These are phyloP conservation scores for Hoplostethus mediterraneus DNA, from an alignment of 2,797 vertebrate species.

Conservation along the genomic window DNA sequence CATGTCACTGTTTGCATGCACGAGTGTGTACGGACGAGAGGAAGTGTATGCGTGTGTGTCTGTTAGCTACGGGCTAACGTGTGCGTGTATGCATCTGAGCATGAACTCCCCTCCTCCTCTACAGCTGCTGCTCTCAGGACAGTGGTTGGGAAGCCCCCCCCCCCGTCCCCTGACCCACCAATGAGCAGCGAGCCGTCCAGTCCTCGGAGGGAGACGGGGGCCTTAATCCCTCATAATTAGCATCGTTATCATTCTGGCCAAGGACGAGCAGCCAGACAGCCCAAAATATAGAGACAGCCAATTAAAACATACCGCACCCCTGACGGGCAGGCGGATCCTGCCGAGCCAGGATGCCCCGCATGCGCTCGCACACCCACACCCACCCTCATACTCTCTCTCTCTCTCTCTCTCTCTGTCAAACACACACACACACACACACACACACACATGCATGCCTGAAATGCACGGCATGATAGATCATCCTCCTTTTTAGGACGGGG, in stretches of 20 bases:
- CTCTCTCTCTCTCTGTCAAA: neutral
- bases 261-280: conserved; percentile 9
- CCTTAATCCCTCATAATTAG: conserved; percentile 51
- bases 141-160: neutral
- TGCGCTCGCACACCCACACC: conserved; percentile 1
- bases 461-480: conserved; percentile 33
- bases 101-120: neutral
- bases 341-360: neutral
- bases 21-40: no score
- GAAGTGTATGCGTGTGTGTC: neutral
- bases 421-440: neutral
- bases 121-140: neutral
- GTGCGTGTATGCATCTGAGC: conserved; percentile 5
- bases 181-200: neutral
- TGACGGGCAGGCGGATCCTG: neutral
- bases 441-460: neutral
- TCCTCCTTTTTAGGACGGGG: conserved; percentile 32
- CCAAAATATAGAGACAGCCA: conserved; percentile 25
- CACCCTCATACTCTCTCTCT: neutral
- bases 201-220: conserved; percentile 9
- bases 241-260: conserved; percentile 30
- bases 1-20: neutral
- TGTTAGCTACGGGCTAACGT: neutral
- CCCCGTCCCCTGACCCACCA: conserved; percentile 15
- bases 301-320: conserved; percentile 25